A percentile compares a stretch with the other conserved stretches of the same genome.
Conservation (phyloP, 2,113 vertebrate genomes). For the Hippoglossus stenolepis region DNA sequence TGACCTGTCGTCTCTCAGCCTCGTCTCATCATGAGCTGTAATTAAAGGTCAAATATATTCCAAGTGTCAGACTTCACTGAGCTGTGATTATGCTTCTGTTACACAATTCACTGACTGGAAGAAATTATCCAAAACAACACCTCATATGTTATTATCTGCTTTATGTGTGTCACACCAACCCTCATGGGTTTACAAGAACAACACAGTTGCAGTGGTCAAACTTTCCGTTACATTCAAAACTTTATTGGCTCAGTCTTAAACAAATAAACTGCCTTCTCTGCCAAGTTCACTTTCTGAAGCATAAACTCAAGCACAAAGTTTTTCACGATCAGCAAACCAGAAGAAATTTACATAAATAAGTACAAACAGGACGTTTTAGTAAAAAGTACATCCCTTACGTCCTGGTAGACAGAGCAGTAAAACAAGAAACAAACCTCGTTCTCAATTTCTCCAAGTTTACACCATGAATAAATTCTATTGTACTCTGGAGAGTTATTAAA, state of each 20-base stretch:
- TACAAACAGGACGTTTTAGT: too few species aligned
- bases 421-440: too few species aligned
- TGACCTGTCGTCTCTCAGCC: slow-evolving; percentile 61
- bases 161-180: neutral
- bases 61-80: slow-evolving; percentile 53
- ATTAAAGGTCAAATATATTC: slow-evolving; percentile 74
- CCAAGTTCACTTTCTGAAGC: neutral
- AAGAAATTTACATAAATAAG: too few species aligned
- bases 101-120: slow-evolving; percentile 25
- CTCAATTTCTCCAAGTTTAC: too few species aligned
- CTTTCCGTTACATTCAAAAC: neutral
- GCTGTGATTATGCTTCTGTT: slow-evolving; percentile 45
- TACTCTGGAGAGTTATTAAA: neutral
- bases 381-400: too few species aligned
- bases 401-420: too few species aligned
- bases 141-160: slow-evolving; percentile 5
- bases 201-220: neutral
- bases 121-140: slow-evolving; percentile 45
- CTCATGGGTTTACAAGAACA: too few species aligned
- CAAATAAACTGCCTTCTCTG: neutral
- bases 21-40: slow-evolving; percentile 68
- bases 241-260: too few species aligned
- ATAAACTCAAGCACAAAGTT: too few species aligned
- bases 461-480: too few species aligned
- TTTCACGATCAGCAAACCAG: too few species aligned